Evolutionary conservation across 2,113 vertebrate species (phyloP).

Genomic region (Uropsilus gracilis): DNA sequence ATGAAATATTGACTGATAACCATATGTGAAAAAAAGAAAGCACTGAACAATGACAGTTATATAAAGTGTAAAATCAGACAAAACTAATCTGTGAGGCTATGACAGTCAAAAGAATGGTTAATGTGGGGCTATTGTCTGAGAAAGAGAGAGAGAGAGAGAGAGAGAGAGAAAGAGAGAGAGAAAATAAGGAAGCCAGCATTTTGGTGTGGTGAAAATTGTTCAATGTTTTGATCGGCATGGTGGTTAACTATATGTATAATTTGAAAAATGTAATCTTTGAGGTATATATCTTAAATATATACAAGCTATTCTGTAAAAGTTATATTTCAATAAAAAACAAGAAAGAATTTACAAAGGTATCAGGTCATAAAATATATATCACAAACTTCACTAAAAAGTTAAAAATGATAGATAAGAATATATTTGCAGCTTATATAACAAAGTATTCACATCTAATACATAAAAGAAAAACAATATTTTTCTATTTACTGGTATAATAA

Average conservation of each 20-base stretch:
- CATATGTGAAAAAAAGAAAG: not conserved
- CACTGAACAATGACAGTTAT: not conserved
- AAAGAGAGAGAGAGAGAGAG: too few relatives aligned
- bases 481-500: not conserved
- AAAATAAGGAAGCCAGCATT: not conserved
- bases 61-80: not conserved
- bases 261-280: not conserved
- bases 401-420: not conserved
- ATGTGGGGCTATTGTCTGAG: not conserved
- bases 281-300: not conserved
- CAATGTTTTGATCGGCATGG: not conserved
- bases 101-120: not conserved
- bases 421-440: not conserved
- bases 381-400: not conserved
- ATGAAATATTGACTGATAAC: slow-evolving; percentile 8
- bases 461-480: not conserved
- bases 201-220: not conserved
- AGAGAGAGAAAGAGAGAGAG: too few relatives aligned
- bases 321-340: not conserved
- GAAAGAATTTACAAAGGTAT: not conserved
- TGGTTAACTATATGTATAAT: not conserved
- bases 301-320: not conserved
- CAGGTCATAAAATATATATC: not conserved
- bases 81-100: not conserved
- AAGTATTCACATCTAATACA: not conserved